Base-by-base conservation (phyloP, 2,888 invertebrate species). In the Amaurobius ferox region DNA sequence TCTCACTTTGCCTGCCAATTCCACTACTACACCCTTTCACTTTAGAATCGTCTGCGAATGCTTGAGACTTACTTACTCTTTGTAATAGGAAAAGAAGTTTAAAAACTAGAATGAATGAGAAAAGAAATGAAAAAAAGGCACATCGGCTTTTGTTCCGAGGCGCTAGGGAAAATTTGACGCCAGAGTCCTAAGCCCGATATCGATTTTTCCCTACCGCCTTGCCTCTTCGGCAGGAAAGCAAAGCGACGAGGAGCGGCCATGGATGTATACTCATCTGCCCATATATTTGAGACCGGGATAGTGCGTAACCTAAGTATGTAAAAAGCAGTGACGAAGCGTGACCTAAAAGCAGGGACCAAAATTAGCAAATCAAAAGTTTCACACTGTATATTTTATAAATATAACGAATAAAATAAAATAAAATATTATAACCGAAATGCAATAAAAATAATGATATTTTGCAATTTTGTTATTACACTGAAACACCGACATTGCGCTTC, bases 1-100 rank as follows among this genome's bases (percentile, higher is more conserved):
- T 61, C 68, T 64, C 35, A 7, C 35, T 35, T 9, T 35, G 6
- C 9, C 40, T 78, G 71, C 80, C 73, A 80, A 73, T 80, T 80
- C 72, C 70, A 62, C 77, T 35, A 39, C 32, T 61, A 76, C 76
- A 55, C 55, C 55, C 55, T 55, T 55, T 55, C 55, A 55, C 55
- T 55, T 55, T 23, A 11, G 23, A 23, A 23, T 55, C 55, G 55
- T 55, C 55, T 55, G 55, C 19, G 55, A 55, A 23, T 23, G 55
- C 23, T 55, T 44, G 44, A 44, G n/a, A 11, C 5, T 6, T n/a
- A 16, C 44, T 44, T 11, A 23, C 55, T 55, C 55, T 3, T 19
- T 16, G 55, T 55, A 55, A 23, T 55, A 55, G 23, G 55, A 55
- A 55, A 23, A 55, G 55, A 55, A 55, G 23, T 23, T 2, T n/a